Conservation (phyloP, 2,113 vertebrate species). For the Gallinago paraguaiae region DNA sequence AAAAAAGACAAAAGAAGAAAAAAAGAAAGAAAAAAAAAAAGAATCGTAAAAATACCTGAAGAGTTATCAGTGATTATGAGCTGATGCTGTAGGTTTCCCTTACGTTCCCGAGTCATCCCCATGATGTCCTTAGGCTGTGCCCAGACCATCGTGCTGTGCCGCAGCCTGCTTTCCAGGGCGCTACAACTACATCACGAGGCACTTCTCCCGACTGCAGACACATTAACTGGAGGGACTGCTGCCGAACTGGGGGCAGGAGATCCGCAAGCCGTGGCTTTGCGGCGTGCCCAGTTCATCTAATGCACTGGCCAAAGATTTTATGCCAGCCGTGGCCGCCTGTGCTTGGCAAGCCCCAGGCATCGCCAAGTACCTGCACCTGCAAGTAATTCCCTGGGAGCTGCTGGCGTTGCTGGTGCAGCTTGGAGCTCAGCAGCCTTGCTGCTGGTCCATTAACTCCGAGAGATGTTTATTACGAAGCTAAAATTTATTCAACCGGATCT, state of each 20-base stretch:
- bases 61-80: not conserved
- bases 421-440: slow-evolving; percentile 25
- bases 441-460: slow-evolving; percentile 16
- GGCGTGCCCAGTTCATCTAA: not conserved
- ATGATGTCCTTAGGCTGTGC: not conserved
- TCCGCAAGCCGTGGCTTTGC: not conserved
- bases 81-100: not conserved
- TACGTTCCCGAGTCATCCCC: not conserved
- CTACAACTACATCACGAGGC: rapidly evolving
- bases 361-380: slow-evolving; percentile 52
- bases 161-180: not conserved
- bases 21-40: not conserved
- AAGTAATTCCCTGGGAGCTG: not conserved
- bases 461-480: slow-evolving; percentile 16
- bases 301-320: not conserved
- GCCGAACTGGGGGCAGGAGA: not conserved
- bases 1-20: too few species aligned
- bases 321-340: not conserved
- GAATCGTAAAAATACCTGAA: too few species aligned
- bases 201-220: not conserved
- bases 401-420: not conserved
- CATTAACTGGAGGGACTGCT: not conserved
- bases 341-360: not conserved
- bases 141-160: not conserved
- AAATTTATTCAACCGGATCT: not conserved